phyloP scores from a whole-genome alignment of 2,888 invertebrate species.

The Hypomecis atomaria region DNA sequence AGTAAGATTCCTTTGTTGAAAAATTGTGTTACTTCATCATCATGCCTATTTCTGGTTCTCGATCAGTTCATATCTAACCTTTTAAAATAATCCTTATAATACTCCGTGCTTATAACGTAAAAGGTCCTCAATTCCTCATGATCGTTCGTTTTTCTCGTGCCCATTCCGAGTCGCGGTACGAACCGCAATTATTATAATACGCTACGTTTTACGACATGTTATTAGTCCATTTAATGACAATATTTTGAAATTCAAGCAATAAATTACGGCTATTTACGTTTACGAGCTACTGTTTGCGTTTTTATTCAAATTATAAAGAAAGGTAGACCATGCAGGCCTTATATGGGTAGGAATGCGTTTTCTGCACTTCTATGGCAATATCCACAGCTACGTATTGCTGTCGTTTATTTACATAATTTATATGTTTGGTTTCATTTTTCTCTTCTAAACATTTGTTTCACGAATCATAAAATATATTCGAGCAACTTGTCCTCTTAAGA shows the following conservation, averaged over 20 bases:
- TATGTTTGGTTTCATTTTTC: constrained; percentile 2
- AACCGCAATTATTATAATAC: constrained; percentile 39
- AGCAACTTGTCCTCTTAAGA: no score
- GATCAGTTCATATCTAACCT: background rate
- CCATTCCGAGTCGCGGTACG: constrained; percentile 48
- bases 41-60: no score
- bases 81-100: constrained; percentile 48
- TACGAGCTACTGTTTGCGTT: constrained; percentile 28
- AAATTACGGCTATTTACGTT: constrained; percentile 29
- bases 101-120: constrained; percentile 51
- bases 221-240: constrained; percentile 35
- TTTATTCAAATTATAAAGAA: constrained; percentile 23
- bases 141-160: constrained; percentile 47
- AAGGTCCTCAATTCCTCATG: constrained; percentile 55
- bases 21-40: no score
- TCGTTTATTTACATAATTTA: constrained; percentile 2
- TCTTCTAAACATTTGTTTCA: background rate
- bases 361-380: constrained; percentile 1
- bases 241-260: constrained; percentile 31
- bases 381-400: background rate
- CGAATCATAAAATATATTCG: no score
- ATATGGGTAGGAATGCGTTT: constrained; percentile 8
- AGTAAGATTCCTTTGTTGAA: no score
- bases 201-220: constrained; percentile 30
- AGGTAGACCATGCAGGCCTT: background rate